Evolutionary conservation across 2,113 vertebrate species (phyloP).

Genomic region (Fregetta grallaria): DNA sequence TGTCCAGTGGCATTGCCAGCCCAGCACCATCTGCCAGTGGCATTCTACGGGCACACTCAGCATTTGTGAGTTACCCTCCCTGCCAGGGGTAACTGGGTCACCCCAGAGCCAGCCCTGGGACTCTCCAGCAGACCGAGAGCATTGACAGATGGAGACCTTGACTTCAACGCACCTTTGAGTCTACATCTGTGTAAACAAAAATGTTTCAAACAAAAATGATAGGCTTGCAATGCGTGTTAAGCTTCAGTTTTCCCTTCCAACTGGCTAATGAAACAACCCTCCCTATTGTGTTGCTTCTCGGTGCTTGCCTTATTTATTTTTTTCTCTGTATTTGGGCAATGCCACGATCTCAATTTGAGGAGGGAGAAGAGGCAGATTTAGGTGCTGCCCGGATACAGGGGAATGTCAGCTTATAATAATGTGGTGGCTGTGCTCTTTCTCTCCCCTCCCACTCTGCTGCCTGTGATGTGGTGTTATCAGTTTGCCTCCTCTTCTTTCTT

Average conservation of each 20-base stretch:
- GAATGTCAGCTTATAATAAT: background rate
- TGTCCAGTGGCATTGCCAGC: background rate
- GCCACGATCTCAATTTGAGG: background rate
- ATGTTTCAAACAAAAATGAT: background rate
- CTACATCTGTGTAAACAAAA: background rate
- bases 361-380: background rate
- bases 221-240: background rate
- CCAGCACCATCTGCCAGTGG: background rate
- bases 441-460: background rate
- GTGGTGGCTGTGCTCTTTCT: background rate
- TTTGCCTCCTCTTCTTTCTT: conserved; percentile 9
- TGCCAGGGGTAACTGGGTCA: background rate
- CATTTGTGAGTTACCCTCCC: background rate
- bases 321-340: background rate
- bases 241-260: background rate
- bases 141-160: background rate
- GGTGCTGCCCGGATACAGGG: background rate
- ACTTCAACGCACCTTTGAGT: background rate
- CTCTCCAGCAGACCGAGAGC: background rate
- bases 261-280: background rate
- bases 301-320: background rate
- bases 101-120: background rate
- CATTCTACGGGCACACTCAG: background rate
- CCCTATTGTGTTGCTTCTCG: fast-evolving
- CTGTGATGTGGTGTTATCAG: background rate